These are phyloP conservation scores for Pimephales promelas DNA, from an alignment of 2,113 vertebrate genomes.

Conservation along the genomic window DNA sequence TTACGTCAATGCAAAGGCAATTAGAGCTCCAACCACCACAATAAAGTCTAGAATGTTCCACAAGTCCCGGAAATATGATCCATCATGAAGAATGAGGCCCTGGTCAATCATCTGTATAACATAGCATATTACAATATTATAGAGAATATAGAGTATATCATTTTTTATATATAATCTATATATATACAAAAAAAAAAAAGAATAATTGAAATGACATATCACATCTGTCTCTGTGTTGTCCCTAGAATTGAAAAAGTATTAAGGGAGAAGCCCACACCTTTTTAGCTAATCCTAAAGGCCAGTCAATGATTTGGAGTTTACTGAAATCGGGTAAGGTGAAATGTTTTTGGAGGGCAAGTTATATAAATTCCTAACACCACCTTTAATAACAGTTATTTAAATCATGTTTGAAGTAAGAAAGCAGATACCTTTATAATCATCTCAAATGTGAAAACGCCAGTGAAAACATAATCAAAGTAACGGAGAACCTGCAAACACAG, in stretches of 20 bases:
- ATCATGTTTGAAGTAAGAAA: background rate
- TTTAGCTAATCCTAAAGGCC: too few species aligned
- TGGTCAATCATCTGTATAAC: constrained; percentile 93
- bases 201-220: background rate
- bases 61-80: constrained; percentile 96
- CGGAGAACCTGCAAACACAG: constrained; percentile 84
- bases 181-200: background rate
- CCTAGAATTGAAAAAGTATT: background rate
- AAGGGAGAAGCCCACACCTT: too few species aligned
- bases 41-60: constrained; percentile 99
- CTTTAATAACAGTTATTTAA: background rate
- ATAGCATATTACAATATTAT: background rate
- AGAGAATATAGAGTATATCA: background rate
- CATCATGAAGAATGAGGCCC: constrained; percentile 94
- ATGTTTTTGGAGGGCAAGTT: background rate
- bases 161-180: background rate
- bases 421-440: constrained; percentile 96
- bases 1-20: constrained; percentile 98
- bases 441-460: constrained; percentile 98
- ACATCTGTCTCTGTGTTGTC: background rate
- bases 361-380: background rate
- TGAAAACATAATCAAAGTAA: constrained; percentile 99
- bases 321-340: too few species aligned
- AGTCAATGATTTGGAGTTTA: background rate
- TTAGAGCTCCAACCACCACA: constrained; percentile 93